These are phyloP conservation scores for Whitmania pigra DNA, from an alignment of 1,140 invertebrate genomes.

Conservation along the genomic window DNA sequence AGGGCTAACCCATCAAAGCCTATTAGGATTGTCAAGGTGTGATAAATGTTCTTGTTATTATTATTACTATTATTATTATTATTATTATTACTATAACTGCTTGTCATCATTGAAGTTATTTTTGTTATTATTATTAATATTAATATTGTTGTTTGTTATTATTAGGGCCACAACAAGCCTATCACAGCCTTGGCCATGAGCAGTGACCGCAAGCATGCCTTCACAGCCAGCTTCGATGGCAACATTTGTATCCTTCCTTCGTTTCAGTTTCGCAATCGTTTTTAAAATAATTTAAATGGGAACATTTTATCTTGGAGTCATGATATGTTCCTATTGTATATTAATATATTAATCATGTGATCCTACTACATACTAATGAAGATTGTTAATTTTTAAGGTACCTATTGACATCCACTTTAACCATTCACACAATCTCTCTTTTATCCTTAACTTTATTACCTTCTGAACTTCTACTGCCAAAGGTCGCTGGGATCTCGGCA, in stretches of 20 bases:
- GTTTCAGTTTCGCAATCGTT: background rate
- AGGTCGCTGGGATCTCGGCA: conserved; percentile 64
- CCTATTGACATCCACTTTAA: no score
- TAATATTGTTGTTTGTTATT: conserved; percentile 23
- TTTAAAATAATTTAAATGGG: background rate
- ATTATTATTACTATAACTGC: no score
- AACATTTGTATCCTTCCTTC: conserved; percentile 49
- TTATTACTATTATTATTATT: background rate
- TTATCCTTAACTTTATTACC: no score
- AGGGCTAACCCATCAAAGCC: conserved; percentile 70
- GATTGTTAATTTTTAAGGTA: no score
- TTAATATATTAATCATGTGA: no score
- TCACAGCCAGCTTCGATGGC: conserved; percentile 85
- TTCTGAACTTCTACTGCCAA: background rate
- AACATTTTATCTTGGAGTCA: background rate
- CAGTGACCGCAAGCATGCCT: conserved; percentile 62
- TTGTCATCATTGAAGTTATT: conserved; percentile 1
- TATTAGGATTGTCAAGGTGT: conserved; percentile 66
- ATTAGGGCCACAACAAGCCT: conserved; percentile 87
- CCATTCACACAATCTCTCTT: no score
- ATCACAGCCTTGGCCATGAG: conserved; percentile 79
- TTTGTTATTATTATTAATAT: background rate
- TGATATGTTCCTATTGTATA: conserved; percentile 27
- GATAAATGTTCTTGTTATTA: background rate
- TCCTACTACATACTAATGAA: no score